Evolutionary conservation across 2,797 vertebrate genomes (phyloP), one percentile per base, ranked within the genome.

Genomic region (Spatula versicolor): DNA sequence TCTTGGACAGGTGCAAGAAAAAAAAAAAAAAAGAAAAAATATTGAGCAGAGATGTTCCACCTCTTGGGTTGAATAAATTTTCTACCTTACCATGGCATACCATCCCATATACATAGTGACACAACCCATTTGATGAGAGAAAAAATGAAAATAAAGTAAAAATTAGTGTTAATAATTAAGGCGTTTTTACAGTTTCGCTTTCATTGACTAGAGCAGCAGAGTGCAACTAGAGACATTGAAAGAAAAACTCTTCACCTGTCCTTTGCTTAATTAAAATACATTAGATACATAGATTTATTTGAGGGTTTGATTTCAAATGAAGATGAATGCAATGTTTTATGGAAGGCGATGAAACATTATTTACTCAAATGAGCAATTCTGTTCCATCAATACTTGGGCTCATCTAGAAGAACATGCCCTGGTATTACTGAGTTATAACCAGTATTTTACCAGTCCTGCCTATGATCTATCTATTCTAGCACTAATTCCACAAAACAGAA

Each of bases 251-350:
- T 97, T 96, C 85, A 93, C 59, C 79, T 91, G 80, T 88, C 90
- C 30, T 76, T 39, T 74, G 43, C 79, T 94, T 97, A 97, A 97
- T 96, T 97, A 95, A 96, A 97, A 97, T 95, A 82, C 73, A 96
- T 97, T 96, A 96, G 72, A 85, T 74, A 95, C 72, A 71, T 71
- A 89, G 73, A 93, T 95, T 94, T 96, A 91, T 93, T 95, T 96
- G 95, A 95, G 75, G 26, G 71, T 94, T 91, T 96, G 79, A 91
- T 95, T 79, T 86, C 91, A 96, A 97, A 97, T 96, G 89, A 97
- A 97, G 96, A 97, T 90, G 82, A 96, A 97, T 97, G 64, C 91
- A 96, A 93, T 69, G 41, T 88, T 95, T 96, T 96, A 94, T 92
- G 92, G 78, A 83, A 94, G 73, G 68, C 0, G 1, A 96, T 91